Conservation (phyloP, 1,140 invertebrate species). For the Danaus melanippus region DNA sequence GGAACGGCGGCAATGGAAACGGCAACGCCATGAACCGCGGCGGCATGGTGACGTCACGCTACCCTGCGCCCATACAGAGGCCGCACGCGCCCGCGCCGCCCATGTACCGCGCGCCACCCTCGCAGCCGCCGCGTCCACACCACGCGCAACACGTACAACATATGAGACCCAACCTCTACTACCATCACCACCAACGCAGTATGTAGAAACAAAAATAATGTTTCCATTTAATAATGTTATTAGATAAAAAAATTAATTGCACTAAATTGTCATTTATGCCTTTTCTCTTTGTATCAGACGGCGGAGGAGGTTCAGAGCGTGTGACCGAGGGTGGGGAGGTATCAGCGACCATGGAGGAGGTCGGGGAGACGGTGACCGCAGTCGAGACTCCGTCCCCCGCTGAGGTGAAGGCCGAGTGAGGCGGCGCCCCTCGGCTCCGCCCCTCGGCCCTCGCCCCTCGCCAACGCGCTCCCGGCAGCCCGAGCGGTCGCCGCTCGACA, state of each 20-base stretch:
- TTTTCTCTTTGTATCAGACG: conserved; percentile 25
- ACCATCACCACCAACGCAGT: conserved; percentile 58
- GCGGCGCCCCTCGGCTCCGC: conserved; percentile 13
- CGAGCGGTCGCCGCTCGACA: conserved; percentile 16
- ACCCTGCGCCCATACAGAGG: conserved; percentile 67
- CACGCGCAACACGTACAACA: conserved; percentile 24
- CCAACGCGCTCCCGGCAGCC: conserved; percentile 8
- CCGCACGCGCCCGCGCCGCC: conserved; percentile 54
- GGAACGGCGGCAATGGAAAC: conserved; percentile 32
- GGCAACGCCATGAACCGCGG: conserved; percentile 44
- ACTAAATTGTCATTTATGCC: neutral
- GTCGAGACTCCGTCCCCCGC: conserved; percentile 36
- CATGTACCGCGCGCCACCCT: conserved; percentile 44
- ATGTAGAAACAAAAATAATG: conserved; percentile 25
- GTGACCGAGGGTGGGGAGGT: conserved; percentile 34
- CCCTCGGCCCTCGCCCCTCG: conserved; percentile 16
- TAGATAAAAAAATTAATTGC: neutral
- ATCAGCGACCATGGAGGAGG: conserved; percentile 30
- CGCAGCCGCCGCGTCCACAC: conserved; percentile 36
- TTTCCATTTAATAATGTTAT: too few species aligned
- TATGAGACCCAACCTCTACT: conserved; percentile 40
- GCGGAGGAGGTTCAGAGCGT: conserved; percentile 34
- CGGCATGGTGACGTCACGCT: conserved; percentile 48
- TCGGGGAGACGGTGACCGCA: conserved; percentile 26
- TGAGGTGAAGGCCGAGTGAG: conserved; percentile 50